These are phyloP conservation scores for Acanthaster planci DNA, from an alignment of 35 echinoderm and acorn worm genomes.

Conservation along the genomic window DNA sequence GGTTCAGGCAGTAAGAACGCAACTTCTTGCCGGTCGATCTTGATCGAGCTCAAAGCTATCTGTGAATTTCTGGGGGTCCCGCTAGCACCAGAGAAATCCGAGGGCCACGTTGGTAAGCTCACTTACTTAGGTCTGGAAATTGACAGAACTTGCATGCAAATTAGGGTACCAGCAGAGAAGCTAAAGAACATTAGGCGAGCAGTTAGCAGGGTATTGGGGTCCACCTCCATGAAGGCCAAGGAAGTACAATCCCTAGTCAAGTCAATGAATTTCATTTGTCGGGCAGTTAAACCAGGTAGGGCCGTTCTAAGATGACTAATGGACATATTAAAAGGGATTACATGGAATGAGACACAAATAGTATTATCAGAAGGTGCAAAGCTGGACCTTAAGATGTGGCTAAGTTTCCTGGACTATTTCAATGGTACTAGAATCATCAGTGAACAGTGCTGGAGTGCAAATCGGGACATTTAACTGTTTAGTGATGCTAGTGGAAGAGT, in stretches of 20 bases:
- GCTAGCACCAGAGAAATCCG: constrained; percentile 20
- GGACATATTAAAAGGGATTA: neutral
- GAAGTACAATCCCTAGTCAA: constrained; percentile 36
- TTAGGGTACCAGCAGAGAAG: constrained; percentile 27
- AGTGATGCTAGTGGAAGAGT: no score
- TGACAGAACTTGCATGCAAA: neutral
- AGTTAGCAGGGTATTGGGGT: neutral
- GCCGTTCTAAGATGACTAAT: constrained; percentile 36
- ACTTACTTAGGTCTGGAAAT: constrained; percentile 31
- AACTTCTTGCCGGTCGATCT: neutral
- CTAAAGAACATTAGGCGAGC: neutral
- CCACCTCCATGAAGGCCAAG: neutral
- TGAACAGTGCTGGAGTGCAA: no score
- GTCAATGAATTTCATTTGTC: constrained; percentile 34
- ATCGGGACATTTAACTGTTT: no score
- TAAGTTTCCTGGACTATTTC: no score
- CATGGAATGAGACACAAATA: no score
- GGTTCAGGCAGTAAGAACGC: no score
- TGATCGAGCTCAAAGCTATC: neutral
- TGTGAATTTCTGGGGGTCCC: constrained; percentile 39
- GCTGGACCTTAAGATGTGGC: no score
- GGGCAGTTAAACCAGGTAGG: constrained; percentile 2
- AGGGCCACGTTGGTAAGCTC: neutral
- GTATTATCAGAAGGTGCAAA: no score
- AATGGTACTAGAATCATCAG: no score